phyloP scores from a whole-genome alignment of 1,140 invertebrate species.

The Mylabris phalerata region DNA sequence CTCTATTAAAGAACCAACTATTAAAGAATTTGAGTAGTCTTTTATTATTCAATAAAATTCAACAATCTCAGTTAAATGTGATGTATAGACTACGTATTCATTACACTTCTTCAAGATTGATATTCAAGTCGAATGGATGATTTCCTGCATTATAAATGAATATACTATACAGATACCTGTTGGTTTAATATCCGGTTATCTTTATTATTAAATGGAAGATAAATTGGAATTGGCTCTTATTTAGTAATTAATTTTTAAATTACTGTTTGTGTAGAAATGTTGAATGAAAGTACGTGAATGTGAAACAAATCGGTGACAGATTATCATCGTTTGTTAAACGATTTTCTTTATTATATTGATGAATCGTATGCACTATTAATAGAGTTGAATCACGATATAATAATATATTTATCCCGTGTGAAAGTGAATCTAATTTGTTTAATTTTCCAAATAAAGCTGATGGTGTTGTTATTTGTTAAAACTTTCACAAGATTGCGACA shows the following conservation, averaged over 20 bases:
- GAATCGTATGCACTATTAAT: not conserved
- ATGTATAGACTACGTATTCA: too few species aligned
- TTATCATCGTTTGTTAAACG: not conserved
- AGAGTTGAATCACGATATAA: not conserved
- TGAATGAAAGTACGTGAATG: not conserved
- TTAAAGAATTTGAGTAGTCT: too few species aligned
- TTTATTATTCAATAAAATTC: too few species aligned
- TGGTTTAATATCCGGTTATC: constrained; percentile 7
- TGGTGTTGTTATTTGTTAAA: too few species aligned
- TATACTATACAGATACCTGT: constrained; percentile 3
- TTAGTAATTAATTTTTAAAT: too few species aligned
- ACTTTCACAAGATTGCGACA: too few species aligned
- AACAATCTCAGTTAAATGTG: too few species aligned
- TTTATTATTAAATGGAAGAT: too few species aligned
- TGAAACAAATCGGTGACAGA: too few species aligned
- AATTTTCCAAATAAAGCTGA: too few species aligned
- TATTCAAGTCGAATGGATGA: constrained; percentile 9
- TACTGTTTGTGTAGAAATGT: not conserved
- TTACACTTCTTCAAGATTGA: not conserved
- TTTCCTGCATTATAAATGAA: constrained; percentile 1
- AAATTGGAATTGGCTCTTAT: too few species aligned
- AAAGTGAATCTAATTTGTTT: not conserved
- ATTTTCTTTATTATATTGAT: not conserved
- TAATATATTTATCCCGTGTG: constrained; percentile 6
- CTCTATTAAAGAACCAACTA: too few species aligned